Evolutionary conservation across 2,797 vertebrate species (phyloP).

Genomic region (Chaunax sp.): DNA sequence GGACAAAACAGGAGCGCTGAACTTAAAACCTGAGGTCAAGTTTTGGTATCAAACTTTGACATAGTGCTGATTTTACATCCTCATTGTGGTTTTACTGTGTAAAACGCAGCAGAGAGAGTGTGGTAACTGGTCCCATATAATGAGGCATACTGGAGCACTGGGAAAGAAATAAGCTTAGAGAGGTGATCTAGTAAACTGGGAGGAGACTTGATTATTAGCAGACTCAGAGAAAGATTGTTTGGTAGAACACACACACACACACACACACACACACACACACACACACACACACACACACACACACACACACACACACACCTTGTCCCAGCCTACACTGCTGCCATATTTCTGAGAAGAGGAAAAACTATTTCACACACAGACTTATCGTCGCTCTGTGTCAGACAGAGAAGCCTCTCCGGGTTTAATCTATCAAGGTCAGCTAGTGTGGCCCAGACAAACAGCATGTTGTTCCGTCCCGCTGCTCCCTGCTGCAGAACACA

Average conservation of each 20-base stretch:
- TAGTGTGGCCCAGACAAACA: conserved; percentile 79
- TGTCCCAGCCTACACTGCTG: conserved; percentile 48
- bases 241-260: conserved; percentile 25
- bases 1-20: conserved; percentile 75
- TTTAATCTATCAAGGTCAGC: conserved; percentile 87
- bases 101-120: conserved; percentile 35
- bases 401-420: conserved; percentile 76
- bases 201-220: conserved; percentile 55
- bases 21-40: conserved; percentile 82
- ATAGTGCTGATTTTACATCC: conserved; percentile 39
- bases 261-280: conserved; percentile 20
- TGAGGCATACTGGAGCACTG: conserved; percentile 11
- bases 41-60: conserved; percentile 84
- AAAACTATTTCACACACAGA: conserved; percentile 75
- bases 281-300: conserved; percentile 3
- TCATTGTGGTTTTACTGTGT: conserved; percentile 61
- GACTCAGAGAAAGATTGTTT: conserved; percentile 50
- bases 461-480: conserved; percentile 74
- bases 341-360: conserved; percentile 70
- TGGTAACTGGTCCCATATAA: conserved; percentile 5
- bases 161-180: conserved; percentile 47
- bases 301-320: too few species aligned
- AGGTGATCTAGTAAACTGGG: conserved; percentile 42
- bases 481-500: conserved; percentile 64
- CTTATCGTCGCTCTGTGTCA: conserved; percentile 79